Percentiles rank a stretch among this genome's conserved stretches.
These are phyloP conservation scores for Datnioides undecimradiatus DNA, from an alignment of 2,113 vertebrate species.

Conservation along the genomic window DNA sequence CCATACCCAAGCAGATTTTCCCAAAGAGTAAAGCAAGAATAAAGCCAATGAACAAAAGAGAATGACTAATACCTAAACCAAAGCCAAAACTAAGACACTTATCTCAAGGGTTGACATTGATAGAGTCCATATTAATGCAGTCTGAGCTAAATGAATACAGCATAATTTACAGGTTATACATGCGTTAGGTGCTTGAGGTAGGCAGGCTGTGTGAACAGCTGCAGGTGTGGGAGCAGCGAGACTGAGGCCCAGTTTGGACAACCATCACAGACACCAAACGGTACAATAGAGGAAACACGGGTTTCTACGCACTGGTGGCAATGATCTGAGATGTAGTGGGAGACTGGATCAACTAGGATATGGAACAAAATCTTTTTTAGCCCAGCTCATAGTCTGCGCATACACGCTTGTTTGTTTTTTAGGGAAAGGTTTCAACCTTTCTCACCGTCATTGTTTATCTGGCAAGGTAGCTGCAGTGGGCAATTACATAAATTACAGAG, in stretches of 20 bases:
- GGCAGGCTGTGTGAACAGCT: constrained; percentile 72
- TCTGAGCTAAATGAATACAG: constrained; percentile 64
- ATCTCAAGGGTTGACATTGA: constrained; percentile 67
- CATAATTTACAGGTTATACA: constrained; percentile 71
- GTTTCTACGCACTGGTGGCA: constrained; percentile 40
- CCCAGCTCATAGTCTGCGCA: constrained; percentile 15
- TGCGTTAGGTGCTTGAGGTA: constrained; percentile 52
- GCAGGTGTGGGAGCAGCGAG: constrained; percentile 65
- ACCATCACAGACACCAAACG: constrained; percentile 54
- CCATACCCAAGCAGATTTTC: constrained; percentile 66
- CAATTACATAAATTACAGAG: constrained; percentile 75
- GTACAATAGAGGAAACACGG: constrained; percentile 50
- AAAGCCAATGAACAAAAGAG: constrained; percentile 69
- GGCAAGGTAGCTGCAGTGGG: constrained; percentile 48
- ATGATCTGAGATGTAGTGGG: constrained; percentile 52
- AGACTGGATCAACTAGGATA: constrained; percentile 44
- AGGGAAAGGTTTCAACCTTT: constrained; percentile 46
- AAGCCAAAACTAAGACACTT: constrained; percentile 72
- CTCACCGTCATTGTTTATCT: constrained; percentile 54
- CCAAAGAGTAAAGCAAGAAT: constrained; percentile 70
- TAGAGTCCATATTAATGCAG: constrained; percentile 58
- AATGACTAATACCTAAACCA: constrained; percentile 67
- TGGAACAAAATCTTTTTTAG: constrained; percentile 35
- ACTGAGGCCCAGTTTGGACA: constrained; percentile 50
- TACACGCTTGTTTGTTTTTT: constrained; percentile 34